Conservation (phyloP, 1,140 invertebrate genomes). For the Paracyclopina nana region DNA sequence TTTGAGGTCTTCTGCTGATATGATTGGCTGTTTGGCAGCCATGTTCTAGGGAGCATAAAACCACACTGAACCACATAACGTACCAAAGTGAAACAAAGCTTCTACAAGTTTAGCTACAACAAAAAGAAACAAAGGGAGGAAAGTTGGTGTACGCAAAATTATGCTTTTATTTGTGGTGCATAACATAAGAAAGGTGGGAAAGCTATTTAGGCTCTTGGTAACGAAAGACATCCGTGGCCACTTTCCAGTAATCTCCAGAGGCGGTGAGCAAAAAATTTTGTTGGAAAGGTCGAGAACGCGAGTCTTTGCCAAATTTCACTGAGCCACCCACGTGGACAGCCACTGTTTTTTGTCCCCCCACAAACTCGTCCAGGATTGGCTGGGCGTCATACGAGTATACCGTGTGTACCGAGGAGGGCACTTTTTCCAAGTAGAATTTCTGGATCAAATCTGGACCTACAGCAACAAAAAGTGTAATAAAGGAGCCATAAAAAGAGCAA, state of each 20-base stretch:
- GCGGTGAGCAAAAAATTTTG: conserved; percentile 66
- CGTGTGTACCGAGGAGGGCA: conserved; percentile 46
- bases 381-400: conserved; percentile 51
- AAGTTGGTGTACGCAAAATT: neutral
- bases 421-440: conserved; percentile 43
- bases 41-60: neutral
- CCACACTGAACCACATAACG: too few relatives aligned
- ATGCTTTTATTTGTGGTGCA: neutral
- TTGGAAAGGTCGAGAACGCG: conserved; percentile 34
- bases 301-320: conserved; percentile 38
- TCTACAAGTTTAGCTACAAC: neutral
- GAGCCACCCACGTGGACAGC: conserved; percentile 47
- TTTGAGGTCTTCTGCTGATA: neutral
- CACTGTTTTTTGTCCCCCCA: conserved; percentile 44
- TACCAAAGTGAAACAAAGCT: too few relatives aligned
- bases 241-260: conserved; percentile 64
- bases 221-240: conserved; percentile 57
- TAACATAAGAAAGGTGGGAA: neutral
- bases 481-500: neutral
- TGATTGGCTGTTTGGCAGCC: neutral
- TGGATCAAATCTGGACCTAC: conserved; percentile 48
- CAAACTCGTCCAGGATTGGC: conserved; percentile 39
- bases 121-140: neutral
- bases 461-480: neutral
- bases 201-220: conserved; percentile 35